Conservation (phyloP, 2,113 vertebrate genomes). For the Glaucidium brasilianum region DNA sequence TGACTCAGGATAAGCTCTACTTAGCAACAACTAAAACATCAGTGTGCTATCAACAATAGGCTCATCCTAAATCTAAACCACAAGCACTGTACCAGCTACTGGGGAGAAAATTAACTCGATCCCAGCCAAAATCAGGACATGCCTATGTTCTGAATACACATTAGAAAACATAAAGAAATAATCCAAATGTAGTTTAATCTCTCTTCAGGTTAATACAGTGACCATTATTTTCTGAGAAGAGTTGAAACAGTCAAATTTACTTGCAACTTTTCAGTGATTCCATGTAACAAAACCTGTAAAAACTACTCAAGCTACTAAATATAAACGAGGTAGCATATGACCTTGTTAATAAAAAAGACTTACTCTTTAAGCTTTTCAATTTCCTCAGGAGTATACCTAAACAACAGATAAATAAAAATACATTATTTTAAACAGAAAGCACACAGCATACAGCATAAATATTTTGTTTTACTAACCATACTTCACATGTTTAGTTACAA, state of each 20-base stretch:
- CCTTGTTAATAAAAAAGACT: constrained; percentile 65
- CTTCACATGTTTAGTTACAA: background rate
- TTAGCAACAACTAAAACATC: no score
- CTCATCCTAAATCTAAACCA: no score
- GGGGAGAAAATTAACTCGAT: no score
- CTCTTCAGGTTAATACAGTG: background rate
- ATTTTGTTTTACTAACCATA: background rate
- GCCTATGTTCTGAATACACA: background rate
- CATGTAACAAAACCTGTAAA: background rate
- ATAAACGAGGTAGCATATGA: background rate
- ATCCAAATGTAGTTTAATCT: background rate
- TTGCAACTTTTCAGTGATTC: background rate
- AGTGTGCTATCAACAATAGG: no score
- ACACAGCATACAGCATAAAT: background rate
- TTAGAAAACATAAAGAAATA: background rate
- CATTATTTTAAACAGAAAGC: constrained; percentile 25
- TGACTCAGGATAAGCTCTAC: no score
- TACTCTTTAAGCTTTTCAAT: constrained; percentile 96
- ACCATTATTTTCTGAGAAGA: background rate
- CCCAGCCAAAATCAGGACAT: no score
- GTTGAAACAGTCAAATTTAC: background rate
- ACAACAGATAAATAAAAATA: constrained; percentile 35
- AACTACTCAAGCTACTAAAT: background rate
- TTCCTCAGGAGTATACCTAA: constrained; percentile 92
- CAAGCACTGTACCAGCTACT: no score